These are phyloP conservation scores for Planiliza haematocheilus DNA, from an alignment of 2,113 vertebrate species.

Conservation along the genomic window DNA sequence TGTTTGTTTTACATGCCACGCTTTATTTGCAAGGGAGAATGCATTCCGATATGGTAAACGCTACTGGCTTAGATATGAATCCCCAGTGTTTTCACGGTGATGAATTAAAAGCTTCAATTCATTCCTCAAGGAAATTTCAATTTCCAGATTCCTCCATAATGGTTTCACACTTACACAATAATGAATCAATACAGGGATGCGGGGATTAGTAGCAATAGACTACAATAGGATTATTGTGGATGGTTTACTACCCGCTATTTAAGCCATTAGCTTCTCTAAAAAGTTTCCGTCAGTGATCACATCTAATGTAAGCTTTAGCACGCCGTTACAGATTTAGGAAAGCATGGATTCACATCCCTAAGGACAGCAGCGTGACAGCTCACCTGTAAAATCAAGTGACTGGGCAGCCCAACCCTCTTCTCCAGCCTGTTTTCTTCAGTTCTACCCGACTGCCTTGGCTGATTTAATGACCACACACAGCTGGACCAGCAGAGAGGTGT, in stretches of 20 bases:
- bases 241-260: slow-evolving; percentile 20
- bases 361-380: slow-evolving; percentile 34
- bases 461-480: slow-evolving; percentile 80
- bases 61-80: slow-evolving; percentile 55
- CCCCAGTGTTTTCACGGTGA: slow-evolving; percentile 16
- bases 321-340: slow-evolving; percentile 28
- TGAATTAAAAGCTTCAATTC: slow-evolving; percentile 41
- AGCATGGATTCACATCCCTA: slow-evolving; percentile 22
- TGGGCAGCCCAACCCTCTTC: slow-evolving; percentile 38
- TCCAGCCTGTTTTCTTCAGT: slow-evolving; percentile 70
- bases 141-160: slow-evolving; percentile 29
- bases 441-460: slow-evolving; percentile 69
- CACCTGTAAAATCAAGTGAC: slow-evolving; percentile 54
- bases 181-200: slow-evolving; percentile 29
- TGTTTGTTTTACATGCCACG: slow-evolving; percentile 62
- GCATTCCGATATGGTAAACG: slow-evolving; percentile 67
- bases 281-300: slow-evolving; percentile 1
- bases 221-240: slow-evolving; percentile 19
- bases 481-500: slow-evolving; percentile 39
- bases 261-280: slow-evolving; percentile 1
- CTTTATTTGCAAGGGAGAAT: slow-evolving; percentile 63
- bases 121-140: slow-evolving; percentile 15
- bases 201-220: slow-evolving; percentile 31
- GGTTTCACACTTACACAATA: slow-evolving; percentile 30
- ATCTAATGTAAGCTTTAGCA: slow-evolving; percentile 19